A percentile compares a stretch with the other conserved stretches of the same genome.
Conservation (phyloP, 2,888 invertebrate species). For the Pomacea canaliculata region DNA sequence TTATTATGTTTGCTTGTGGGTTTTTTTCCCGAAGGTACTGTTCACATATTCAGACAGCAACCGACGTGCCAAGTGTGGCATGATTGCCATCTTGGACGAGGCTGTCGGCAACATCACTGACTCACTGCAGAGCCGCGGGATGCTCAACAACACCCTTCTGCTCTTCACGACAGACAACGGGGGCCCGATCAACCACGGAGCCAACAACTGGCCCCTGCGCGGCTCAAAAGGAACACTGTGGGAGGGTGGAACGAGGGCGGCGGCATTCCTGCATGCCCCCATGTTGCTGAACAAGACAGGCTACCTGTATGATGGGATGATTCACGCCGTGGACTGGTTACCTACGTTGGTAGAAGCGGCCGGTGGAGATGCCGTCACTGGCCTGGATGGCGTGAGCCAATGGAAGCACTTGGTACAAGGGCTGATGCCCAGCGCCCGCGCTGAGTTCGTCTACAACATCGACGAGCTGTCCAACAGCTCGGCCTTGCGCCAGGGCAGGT, state of each 20-base stretch:
- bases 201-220: conserved; percentile 68
- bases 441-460: conserved; percentile 54
- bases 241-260: conserved; percentile 78
- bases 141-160: conserved; percentile 20
- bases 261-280: conserved; percentile 71
- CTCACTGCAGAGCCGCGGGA: conserved; percentile 7
- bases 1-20: no score
- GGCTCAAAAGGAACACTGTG: conserved; percentile 76
- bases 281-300: conserved; percentile 7
- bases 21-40: conserved; percentile 4
- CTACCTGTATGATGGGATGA: conserved; percentile 9
- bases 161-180: conserved; percentile 52
- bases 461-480: conserved; percentile 42
- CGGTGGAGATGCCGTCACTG: conserved; percentile 49
- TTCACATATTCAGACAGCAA: conserved; percentile 3
- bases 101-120: conserved; percentile 21
- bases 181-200: conserved; percentile 61
- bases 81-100: conserved; percentile 21
- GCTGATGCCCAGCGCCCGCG: conserved; percentile 37
- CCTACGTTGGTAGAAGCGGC: conserved; percentile 69
- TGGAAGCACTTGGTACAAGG: conserved; percentile 41
- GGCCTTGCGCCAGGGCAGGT: conserved; percentile 59
- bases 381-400: conserved; percentile 50
- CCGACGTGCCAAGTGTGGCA: conserved; percentile 21
- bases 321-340: conserved; percentile 68